Base-by-base conservation (phyloP, 2,113 vertebrate genomes). In the Bubo scandiacus region DNA sequence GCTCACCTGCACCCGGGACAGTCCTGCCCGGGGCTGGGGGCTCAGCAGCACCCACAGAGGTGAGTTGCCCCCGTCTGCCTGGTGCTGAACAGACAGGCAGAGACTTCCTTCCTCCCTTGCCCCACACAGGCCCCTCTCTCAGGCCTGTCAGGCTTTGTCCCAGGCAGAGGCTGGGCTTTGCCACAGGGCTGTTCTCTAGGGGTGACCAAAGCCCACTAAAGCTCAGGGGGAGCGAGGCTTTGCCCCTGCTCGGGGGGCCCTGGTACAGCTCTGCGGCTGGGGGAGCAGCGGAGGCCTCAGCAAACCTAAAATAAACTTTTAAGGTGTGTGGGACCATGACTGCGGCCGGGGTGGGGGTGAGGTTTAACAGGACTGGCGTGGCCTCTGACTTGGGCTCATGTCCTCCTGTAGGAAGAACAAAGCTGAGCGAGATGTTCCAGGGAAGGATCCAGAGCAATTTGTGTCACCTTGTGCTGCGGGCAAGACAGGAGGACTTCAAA, bases 21-120 rank as follows among this genome's bases (percentile, higher is more conserved):
- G 1, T 15, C 63, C n/a, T 49, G 11, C 14, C 2, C 0, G 8
- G 51, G 45, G 9, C 47, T 54, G 0, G 12, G 23, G 4, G 79
- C 79, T 61, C 79, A 4, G 54, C 4, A 5, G 75, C 55, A 21
- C 22, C 86, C 25, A 42, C 6, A 10, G 17, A 1, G 2, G 5
- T 1, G 40, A 55, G 77, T 2, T 58, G 77, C 47, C 70, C 36
- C 9, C 2, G 3, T 42, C 34, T 45, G 34, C 42, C 1, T 3
- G 7, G 30, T n/a, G 73, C 55, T 59, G 63, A 55, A 21, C 11
- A 14, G 4, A 14, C 1, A 42, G 38, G 49, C 74, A 90, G 81
- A 40, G 62, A 26, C 12, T 25, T 67, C 30, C n/a, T 66, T 19
- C 71, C 26, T 45, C 54, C 26, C 27, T 79, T 11, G 45, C 36